These are phyloP conservation scores for Aphaenogaster rudis DNA, from an alignment of 1,140 invertebrate species.

Conservation along the genomic window DNA sequence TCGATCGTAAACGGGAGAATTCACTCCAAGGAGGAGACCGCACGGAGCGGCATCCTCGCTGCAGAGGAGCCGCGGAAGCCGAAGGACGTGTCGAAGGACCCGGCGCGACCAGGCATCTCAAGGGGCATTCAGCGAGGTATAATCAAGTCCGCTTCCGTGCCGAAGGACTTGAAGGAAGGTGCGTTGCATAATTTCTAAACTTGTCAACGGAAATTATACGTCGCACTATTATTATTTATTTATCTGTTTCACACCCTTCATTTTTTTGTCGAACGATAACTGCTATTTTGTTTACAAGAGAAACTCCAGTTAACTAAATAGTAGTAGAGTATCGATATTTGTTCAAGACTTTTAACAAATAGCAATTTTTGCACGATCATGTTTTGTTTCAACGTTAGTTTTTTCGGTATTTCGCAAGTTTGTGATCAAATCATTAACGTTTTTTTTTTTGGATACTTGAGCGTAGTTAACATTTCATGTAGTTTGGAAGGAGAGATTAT, in stretches of 20 bases:
- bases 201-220: not conserved
- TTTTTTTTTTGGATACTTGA: not conserved
- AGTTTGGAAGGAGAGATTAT: not conserved
- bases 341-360: not conserved
- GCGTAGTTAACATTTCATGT: not conserved
- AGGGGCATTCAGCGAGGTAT: constrained; percentile 51
- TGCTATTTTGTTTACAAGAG: not conserved
- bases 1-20: constrained; percentile 62
- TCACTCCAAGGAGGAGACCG: constrained; percentile 63
- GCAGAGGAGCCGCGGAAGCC: not conserved
- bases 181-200: constrained; percentile 36
- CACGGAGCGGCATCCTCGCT: constrained; percentile 43
- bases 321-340: not conserved
- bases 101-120: constrained; percentile 29
- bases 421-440: not conserved
- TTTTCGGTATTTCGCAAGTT: not conserved
- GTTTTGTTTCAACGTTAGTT: not conserved
- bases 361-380: not conserved
- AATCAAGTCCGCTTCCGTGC: constrained; percentile 79
- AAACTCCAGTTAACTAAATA: not conserved
- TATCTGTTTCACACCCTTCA: not conserved
- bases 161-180: constrained; percentile 80
- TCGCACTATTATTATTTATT: not conserved
- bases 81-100: constrained; percentile 28
- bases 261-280: not conserved